Percentiles rank a stretch among this genome's conserved stretches.
Conservation (phyloP, 2,113 vertebrate genomes). For the Gorilla gorilla region DNA sequence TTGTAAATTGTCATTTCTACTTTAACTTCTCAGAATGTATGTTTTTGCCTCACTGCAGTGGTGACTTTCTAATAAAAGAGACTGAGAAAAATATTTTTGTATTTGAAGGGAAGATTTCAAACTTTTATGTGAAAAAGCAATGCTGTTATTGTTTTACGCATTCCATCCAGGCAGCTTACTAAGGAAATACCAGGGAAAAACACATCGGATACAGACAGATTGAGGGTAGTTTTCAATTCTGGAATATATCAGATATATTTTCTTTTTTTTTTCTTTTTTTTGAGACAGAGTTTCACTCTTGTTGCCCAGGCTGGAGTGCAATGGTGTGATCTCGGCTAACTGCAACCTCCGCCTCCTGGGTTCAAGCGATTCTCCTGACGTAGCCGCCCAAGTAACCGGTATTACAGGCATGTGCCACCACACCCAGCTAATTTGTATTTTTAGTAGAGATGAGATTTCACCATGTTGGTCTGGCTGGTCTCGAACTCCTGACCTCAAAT, state of each 20-base stretch:
- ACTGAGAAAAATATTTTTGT: background rate
- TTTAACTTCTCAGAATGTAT: background rate
- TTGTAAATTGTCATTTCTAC: background rate
- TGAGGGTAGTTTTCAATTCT: slow-evolving; percentile 54
- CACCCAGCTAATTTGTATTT: too few species aligned
- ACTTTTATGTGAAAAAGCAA: slow-evolving; percentile 2
- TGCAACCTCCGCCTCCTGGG: too few species aligned
- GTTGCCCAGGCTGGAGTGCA: too few species aligned
- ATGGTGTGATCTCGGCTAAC: too few species aligned
- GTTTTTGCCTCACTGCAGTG: background rate
- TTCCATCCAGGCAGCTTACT: background rate
- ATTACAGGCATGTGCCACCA: too few species aligned
- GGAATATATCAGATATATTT: slow-evolving; percentile 37
- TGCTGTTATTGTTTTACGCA: background rate
- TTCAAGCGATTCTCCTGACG: too few species aligned
- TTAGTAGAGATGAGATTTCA: too few species aligned
- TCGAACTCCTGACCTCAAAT: too few species aligned
- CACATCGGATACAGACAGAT: slow-evolving; percentile 48
- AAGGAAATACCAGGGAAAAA: slow-evolving; percentile 34
- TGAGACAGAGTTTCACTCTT: too few species aligned
- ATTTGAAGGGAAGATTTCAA: background rate
- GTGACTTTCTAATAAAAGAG: background rate
- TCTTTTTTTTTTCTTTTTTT: too few species aligned
- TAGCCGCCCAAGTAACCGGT: too few species aligned
- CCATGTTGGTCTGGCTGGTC: too few species aligned